A percentile compares a stretch with the other conserved stretches of the same genome.
These are phyloP conservation scores for Solenopsis invicta DNA, from an alignment of 1,140 invertebrate genomes.

Conservation along the genomic window DNA sequence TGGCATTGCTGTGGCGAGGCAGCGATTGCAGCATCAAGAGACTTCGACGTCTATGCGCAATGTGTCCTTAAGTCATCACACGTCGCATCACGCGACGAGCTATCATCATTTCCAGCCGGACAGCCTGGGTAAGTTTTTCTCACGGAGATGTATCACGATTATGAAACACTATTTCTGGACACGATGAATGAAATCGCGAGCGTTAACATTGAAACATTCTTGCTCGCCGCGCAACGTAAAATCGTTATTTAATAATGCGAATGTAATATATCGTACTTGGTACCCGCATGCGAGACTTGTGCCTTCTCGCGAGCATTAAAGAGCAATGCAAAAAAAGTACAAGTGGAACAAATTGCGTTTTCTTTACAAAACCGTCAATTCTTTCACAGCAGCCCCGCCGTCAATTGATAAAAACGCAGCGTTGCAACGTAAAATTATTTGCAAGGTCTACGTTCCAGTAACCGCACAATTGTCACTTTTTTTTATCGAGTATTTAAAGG, in stretches of 20 bases:
- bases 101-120: conserved; percentile 86
- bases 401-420: not conserved
- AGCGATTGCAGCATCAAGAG: conserved; percentile 90
- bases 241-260: not conserved
- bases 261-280: not conserved
- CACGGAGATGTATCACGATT: not conserved
- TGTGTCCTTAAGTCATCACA: conserved; percentile 85
- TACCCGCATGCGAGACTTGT: not conserved
- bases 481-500: not conserved
- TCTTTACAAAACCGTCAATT: not conserved
- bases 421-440: not conserved
- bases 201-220: not conserved
- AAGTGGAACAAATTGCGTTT: not conserved
- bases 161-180: conserved; percentile 3
- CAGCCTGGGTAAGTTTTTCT: conserved; percentile 80
- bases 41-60: conserved; percentile 86
- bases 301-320: not conserved
- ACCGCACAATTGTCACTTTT: not conserved
- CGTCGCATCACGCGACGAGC: conserved; percentile 83
- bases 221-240: not conserved
- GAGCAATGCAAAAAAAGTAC: not conserved
- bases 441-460: not conserved
- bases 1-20: conserved; percentile 94
- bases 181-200: not conserved
- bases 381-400: not conserved